A percentile compares a stretch with the other conserved stretches of the same genome.
Conservation (phyloP, 1,140 invertebrate species). For the Drosophila chauvacae region DNA sequence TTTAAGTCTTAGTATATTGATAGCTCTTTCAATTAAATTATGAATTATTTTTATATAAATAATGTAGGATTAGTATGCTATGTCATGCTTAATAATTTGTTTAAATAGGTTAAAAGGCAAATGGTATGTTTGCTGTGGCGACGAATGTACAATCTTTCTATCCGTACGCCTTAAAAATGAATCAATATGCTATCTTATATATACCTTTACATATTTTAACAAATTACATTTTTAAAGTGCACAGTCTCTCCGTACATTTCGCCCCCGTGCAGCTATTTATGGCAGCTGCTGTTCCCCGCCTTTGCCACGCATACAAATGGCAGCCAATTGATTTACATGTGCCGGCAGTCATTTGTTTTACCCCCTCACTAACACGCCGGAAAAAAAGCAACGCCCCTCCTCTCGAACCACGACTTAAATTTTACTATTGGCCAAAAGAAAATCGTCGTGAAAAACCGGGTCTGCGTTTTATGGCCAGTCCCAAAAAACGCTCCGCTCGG, state of each 20-base stretch:
- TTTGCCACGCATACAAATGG: constrained; percentile 76
- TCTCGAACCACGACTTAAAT: constrained; percentile 20
- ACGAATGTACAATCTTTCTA: neutral
- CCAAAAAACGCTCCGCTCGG: neutral
- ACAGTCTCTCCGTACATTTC: neutral
- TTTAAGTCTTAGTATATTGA: neutral
- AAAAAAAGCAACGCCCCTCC: neutral
- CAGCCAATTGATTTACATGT: constrained; percentile 79
- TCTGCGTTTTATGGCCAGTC: constrained; percentile 44
- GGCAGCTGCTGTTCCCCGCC: constrained; percentile 70
- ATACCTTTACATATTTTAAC: neutral
- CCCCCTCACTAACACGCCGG: neutral
- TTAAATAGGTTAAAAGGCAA: neutral
- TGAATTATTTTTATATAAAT: too few species aligned
- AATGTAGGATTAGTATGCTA: too few species aligned
- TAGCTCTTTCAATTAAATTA: too few species aligned
- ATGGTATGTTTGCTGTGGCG: neutral
- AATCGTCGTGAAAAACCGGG: constrained; percentile 32
- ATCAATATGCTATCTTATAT: neutral
- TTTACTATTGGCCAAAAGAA: constrained; percentile 49
- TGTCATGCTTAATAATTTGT: too few species aligned
- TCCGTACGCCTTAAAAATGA: neutral
- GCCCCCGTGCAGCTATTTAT: constrained; percentile 55
- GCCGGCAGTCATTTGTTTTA: constrained; percentile 43
- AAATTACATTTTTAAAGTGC: neutral